Base-by-base conservation (phyloP, 2,888 invertebrate species). In the Tetrapedia diversipes region DNA sequence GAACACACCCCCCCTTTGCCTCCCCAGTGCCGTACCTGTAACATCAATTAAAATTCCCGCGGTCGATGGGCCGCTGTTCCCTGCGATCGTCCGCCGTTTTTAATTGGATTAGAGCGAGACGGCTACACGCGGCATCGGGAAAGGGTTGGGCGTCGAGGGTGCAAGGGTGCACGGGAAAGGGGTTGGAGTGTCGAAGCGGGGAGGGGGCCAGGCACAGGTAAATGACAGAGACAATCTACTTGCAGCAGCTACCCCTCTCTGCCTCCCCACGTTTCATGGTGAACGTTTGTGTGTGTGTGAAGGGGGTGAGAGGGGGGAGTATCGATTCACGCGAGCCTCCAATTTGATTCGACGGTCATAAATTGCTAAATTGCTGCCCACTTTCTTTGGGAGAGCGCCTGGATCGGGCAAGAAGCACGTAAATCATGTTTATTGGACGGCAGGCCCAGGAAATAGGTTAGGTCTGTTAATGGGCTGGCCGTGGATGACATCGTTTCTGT, bases 11-110 rank as follows among this genome's bases (percentile, higher is more conserved):
- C 49, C 64, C 71, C 71, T 19, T n/a, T n/a, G n/a, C n/a, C 43
- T 19, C 73, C 81, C 81, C 79, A n/a, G n/a, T n/a, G n/a, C n/a
- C 81, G 79, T 84, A 86, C 84, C 87, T 87, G 87, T 86, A 89
- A 90, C 90, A 90, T 90, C 90, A 90, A 90, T 90, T 90, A 90
- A 90, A 90, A 90, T 89, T 90, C 87, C 86, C 87, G 86, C 86
- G 87, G 89, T 88, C 87, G 89, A 89, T 88, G 88, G 86, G 86
- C 86, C 84, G 86, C 86, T 85, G 87, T 87, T 89, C 88, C 88
- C 86, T 86, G 88, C 86, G 89, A 89, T 89, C 88, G 87, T 86
- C 86, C 87, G 86, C 84, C 83, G 86, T 90, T 90, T 90, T 90
- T 90, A 90, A 90, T 90, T 90, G 90, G 90, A 90, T 90, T 90